Evolutionary conservation across 2,797 vertebrate genomes (phyloP).

Genomic region (Catharus ustulatus): DNA sequence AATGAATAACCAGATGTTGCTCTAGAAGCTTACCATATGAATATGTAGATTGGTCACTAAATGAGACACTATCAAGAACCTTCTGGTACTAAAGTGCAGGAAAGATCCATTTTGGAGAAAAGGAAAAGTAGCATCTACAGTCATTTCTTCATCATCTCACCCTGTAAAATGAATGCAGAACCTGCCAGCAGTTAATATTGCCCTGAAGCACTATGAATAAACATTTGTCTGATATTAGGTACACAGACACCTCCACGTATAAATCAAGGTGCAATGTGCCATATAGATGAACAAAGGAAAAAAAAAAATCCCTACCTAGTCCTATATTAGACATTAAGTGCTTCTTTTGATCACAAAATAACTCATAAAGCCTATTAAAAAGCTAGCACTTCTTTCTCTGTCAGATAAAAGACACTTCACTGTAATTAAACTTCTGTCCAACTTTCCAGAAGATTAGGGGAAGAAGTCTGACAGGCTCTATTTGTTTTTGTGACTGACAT

Average conservation of each 20-base stretch:
- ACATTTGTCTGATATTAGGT: constrained; percentile 34
- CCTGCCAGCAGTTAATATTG: constrained; percentile 46
- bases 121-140: not conserved
- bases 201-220: constrained; percentile 51
- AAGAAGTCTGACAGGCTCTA: constrained; percentile 14
- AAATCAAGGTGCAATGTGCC: constrained; percentile 49
- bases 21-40: not conserved
- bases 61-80: not conserved
- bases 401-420: constrained; percentile 60
- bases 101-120: not conserved
- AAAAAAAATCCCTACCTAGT: not conserved
- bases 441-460: constrained; percentile 30
- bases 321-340: constrained; percentile 59
- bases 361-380: constrained; percentile 64
- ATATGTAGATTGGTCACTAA: not conserved
- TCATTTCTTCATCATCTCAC: not conserved
- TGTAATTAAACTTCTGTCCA: constrained; percentile 47
- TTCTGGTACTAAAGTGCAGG: not conserved
- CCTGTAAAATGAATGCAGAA: constrained; percentile 32
- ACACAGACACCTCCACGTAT: not conserved
- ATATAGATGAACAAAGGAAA: constrained; percentile 6
- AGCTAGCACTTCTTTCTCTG: constrained; percentile 29
- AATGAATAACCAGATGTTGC: constrained; percentile 2
- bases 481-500: constrained; percentile 20
- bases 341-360: constrained; percentile 65